phyloP scores from a whole-genome alignment of 2,797 vertebrate species.

The Anableps anableps region DNA sequence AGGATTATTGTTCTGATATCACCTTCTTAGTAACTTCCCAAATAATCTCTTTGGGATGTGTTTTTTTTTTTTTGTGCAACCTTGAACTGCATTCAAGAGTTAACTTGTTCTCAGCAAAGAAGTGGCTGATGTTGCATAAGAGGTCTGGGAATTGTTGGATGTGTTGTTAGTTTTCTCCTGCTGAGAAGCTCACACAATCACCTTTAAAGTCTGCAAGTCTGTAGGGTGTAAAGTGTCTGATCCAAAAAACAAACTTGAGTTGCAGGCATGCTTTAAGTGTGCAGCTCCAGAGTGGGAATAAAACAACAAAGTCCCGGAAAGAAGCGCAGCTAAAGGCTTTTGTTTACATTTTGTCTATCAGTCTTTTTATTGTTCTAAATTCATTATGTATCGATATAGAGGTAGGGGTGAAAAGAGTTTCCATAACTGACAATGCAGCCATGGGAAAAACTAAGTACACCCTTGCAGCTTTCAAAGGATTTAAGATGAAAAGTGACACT shows the following conservation, averaged over 20 bases:
- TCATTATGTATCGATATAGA: background rate
- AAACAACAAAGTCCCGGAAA: background rate
- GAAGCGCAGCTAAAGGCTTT: background rate
- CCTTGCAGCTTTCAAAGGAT: background rate
- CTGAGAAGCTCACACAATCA: slow-evolving; percentile 17
- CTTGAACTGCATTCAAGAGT: slow-evolving; percentile 27
- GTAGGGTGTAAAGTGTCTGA: background rate
- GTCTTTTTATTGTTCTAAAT: background rate
- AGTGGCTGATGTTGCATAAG: slow-evolving; percentile 23
- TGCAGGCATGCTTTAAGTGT: background rate
- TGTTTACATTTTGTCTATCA: background rate
- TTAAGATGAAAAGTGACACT: background rate
- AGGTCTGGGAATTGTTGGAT: slow-evolving; percentile 20
- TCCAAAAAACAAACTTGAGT: slow-evolving; percentile 2
- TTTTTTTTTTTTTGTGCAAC: slow-evolving; percentile 12
- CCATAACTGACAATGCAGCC: background rate
- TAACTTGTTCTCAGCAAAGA: slow-evolving; percentile 16
- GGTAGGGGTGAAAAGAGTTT: background rate
- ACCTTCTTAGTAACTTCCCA: slow-evolving; percentile 23
- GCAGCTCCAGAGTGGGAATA: background rate
- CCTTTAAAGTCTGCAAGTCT: slow-evolving; percentile 13
- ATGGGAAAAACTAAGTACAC: background rate
- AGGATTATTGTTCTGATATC: slow-evolving; percentile 1
- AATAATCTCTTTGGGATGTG: slow-evolving; percentile 27
- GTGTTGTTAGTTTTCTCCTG: slow-evolving; percentile 27